Evolutionary conservation across 2,113 vertebrate genomes (phyloP), one percentile per base, ranked within the genome.

Genomic region (Nansenia antarctica): DNA sequence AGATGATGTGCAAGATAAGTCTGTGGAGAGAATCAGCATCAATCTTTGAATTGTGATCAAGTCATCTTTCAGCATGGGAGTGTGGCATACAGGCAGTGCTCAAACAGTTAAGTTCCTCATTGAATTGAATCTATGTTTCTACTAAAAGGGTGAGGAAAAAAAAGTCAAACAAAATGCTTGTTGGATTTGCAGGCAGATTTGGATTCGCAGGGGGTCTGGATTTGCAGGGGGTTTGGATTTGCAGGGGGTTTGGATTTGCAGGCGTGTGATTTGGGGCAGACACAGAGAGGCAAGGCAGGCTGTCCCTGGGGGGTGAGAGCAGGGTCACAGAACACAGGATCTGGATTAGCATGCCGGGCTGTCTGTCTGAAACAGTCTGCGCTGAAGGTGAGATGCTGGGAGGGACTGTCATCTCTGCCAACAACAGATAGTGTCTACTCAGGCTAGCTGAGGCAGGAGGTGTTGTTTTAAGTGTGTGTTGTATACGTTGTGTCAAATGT

Each of bases 341-440:
- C 47, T 85, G 61, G 76, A 79, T 11, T 59, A 74, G 77, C 72
- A 88, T 85, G 86, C 81, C 76, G 66, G 64, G 63, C 67, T 63
- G 67, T 72, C 77, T 72, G 73, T 70, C 30, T 73, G 61, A 77
- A 57, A 22, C 49, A n/a, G 12, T 5, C 58, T n/a, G 18, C 47
- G 9, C 34, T 29, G 27, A 12, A 14, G 45, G 55, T 34, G 47
- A 22, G 47, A 22, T n/a, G 20, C 18, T n/a, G 58, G 49, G 27
- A 63, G 45, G 37, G 26, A 65, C 45, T 52, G 34, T 1, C 45
- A 8, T 9, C 2, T n/a, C n/a, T n/a, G 67, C 9, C 54, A 39
- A 58, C 32, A 59, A 69, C 29, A 20, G 27, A 53, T 45, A 45
- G 20, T 20, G 12, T 5, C 8, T n/a, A 27, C 4, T n/a, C 58